phyloP scores from a whole-genome alignment of 2,113 vertebrate genomes.

The Eolophus roseicapilla region DNA sequence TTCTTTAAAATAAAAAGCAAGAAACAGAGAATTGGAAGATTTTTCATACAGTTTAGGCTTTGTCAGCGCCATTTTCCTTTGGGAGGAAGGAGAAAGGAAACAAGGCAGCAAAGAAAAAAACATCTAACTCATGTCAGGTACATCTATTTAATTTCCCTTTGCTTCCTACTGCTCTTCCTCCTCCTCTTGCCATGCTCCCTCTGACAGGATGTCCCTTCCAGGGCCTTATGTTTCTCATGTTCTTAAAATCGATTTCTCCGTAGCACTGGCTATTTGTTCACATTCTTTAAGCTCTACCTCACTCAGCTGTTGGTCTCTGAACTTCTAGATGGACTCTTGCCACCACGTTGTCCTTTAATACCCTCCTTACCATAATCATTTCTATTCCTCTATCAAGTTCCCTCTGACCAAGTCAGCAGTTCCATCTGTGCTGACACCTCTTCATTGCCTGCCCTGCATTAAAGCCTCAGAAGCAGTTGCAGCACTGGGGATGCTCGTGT shows the following conservation, averaged over 20 bases:
- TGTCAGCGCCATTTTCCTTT: background rate
- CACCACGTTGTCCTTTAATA: background rate
- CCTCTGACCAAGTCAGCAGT: background rate
- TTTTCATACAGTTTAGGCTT: background rate
- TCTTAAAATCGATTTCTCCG: background rate
- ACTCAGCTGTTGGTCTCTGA: background rate
- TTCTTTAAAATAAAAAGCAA: background rate
- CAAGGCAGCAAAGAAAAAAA: background rate
- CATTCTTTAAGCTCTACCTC: background rate
- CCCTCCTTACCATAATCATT: background rate
- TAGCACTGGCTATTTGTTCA: background rate
- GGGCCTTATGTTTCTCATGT: background rate
- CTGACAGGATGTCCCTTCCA: background rate
- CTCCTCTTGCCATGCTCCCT: fast-evolving
- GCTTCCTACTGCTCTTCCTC: background rate
- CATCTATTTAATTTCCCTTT: background rate
- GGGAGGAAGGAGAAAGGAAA: background rate
- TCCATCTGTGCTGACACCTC: background rate
- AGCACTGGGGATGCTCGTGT: fast-evolving
- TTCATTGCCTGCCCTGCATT: background rate
- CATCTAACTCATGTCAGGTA: background rate
- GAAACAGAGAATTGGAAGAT: background rate
- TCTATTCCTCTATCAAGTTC: background rate
- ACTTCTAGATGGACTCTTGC: background rate
- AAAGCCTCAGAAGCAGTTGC: background rate